Evolutionary conservation across 2,113 vertebrate genomes (phyloP).

Genomic region (Vidua macroura): DNA sequence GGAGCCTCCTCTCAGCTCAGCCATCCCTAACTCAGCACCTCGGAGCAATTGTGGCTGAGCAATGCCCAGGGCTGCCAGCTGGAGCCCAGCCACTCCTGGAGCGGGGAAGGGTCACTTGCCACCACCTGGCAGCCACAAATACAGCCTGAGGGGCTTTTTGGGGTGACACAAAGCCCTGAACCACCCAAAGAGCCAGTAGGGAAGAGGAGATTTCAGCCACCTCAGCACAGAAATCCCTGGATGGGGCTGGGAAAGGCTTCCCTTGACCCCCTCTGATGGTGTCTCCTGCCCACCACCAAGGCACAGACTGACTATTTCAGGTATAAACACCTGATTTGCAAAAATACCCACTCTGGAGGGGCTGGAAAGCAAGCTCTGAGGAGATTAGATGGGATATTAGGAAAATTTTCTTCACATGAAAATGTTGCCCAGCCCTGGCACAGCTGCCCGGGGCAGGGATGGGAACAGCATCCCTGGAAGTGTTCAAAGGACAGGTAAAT

Average conservation of each 20-base stretch:
- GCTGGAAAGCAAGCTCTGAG: neutral
- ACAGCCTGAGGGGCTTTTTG: neutral
- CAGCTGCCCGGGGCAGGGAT: neutral
- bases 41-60: fast-evolving
- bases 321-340: neutral
- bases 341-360: neutral
- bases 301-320: neutral
- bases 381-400: neutral
- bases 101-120: neutral
- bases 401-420: neutral
- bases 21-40: neutral
- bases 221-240: neutral
- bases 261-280: neutral
- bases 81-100: neutral
- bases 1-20: neutral
- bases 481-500: neutral
- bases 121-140: neutral
- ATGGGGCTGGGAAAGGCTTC: too few relatives aligned
- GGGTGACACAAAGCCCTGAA: neutral
- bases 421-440: neutral
- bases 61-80: neutral
- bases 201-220: neutral
- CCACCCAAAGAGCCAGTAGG: neutral
- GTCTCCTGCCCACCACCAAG: neutral
- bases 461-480: neutral